A percentile compares a stretch with the other conserved stretches of the same genome.
Conservation (phyloP, 2,888 invertebrate species). For the Eumerus sabulonum region DNA sequence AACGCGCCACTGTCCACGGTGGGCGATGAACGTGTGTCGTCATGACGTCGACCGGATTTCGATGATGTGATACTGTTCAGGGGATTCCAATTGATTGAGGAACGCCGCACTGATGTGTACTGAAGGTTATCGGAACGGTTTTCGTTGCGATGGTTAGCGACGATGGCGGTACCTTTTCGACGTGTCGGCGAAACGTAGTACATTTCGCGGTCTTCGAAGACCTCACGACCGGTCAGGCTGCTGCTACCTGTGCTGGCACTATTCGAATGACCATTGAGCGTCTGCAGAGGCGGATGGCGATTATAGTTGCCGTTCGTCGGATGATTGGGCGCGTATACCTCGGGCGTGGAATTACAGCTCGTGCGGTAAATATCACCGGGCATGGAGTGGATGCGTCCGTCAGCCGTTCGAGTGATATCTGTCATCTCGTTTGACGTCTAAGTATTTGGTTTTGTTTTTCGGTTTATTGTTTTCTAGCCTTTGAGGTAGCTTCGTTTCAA, state of each 20-base stretch:
- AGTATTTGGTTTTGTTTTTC: too few relatives aligned
- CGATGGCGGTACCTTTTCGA: constrained; percentile 70
- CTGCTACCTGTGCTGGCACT: constrained; percentile 74
- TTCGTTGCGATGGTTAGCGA: constrained; percentile 53
- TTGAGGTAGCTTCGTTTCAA: constrained; percentile 51
- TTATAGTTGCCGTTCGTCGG: constrained; percentile 50
- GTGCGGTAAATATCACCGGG: constrained; percentile 50
- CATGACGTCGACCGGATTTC: constrained; percentile 60
- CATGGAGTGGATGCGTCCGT: constrained; percentile 56
- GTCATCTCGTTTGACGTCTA: constrained; percentile 40
- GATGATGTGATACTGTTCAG: constrained; percentile 67
- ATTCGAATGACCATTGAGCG: constrained; percentile 74
- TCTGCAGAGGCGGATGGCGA: constrained; percentile 73
- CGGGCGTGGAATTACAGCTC: constrained; percentile 62
- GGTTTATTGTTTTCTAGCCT: neutral
- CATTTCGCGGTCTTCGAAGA: constrained; percentile 76
- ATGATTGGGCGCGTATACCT: constrained; percentile 46
- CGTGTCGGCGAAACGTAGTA: constrained; percentile 78
- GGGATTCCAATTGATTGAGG: constrained; percentile 63
- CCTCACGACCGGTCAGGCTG: constrained; percentile 54
- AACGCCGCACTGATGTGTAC: constrained; percentile 41
- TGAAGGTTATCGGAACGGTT: constrained; percentile 58
- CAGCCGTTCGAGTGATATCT: constrained; percentile 53
- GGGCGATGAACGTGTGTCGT: constrained; percentile 48
- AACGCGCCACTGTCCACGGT: constrained; percentile 49